Evolutionary conservation across 2,797 vertebrate genomes (phyloP), one percentile per base, ranked within the genome.

Genomic region (Poeciliopsis infans): DNA sequence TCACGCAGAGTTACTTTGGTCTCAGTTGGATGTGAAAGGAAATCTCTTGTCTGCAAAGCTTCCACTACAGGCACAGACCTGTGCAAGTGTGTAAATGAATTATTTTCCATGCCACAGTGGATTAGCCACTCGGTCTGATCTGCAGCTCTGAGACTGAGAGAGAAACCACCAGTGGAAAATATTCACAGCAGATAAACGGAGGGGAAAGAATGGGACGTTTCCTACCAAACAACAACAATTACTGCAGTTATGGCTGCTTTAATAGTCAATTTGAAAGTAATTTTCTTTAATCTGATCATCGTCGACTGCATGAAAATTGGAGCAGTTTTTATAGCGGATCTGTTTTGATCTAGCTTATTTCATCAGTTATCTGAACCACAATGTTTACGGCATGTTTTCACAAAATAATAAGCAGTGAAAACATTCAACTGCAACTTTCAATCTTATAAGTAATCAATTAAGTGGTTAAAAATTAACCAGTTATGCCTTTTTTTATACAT

Each of bases 21-120:
- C 89, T 91, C 86, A 83, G 87, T 90, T 91, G 90, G 86, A 89
- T 87, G 85, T 92, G 88, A 93, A 92, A 93, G 91, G 92, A 94
- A 92, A 90, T 92, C 91, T 87, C 84, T 82, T 90, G 90, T 94
- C 90, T 92, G 86, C 75, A 66, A 83, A 82, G 88, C 91, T 92
- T 92, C 92, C 91, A 92, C 88, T 86, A 51, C 91, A 91, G 89
- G 88, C 86, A 57, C 69, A 82, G 80, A 82, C 77, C 55, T 90
- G 88, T 82, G 86, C 86, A 77, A 82, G 83, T 79, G 80, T 73
- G 75, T 74, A 78, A 72, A 75, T 78, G 74, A 77, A 79, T 81
- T 82, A 79, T 86, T 79, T 80, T 73, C 76, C 79, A 76, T 79
- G 88, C 85, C 89, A 91, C 87, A 87, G 86, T 88, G 90, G 91